Evolutionary conservation across 2,113 vertebrate genomes (phyloP).

Genomic region (Mirounga angustirostris): DNA sequence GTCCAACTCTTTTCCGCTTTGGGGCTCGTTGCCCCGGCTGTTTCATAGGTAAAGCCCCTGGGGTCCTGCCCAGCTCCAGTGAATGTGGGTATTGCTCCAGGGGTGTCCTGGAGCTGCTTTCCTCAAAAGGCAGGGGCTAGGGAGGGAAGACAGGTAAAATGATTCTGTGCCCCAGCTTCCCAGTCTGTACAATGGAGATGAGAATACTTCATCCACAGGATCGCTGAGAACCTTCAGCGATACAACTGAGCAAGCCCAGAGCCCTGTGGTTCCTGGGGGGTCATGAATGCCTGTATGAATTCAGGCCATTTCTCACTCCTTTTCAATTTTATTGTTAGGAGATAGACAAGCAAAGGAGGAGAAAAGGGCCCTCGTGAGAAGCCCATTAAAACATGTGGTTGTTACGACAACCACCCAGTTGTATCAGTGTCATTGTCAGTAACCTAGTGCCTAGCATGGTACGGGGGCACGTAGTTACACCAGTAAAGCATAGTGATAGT

Average conservation of each 20-base stretch:
- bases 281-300: neutral
- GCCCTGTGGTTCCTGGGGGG: neutral
- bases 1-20: neutral
- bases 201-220: neutral
- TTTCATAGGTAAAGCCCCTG: neutral
- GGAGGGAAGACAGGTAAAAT: neutral
- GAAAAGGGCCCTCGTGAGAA: neutral
- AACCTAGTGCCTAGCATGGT: neutral
- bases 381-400: neutral
- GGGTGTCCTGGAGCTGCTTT: neutral
- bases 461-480: neutral
- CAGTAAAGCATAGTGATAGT: neutral
- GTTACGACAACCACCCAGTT: neutral
- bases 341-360: neutral
- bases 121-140: neutral
- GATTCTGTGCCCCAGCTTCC: neutral
- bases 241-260: neutral
- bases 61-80: neutral
- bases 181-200: neutral
- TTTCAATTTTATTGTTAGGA: neutral
- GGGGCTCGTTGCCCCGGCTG: accelerated
- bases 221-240: neutral
- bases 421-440: neutral
- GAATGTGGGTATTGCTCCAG: neutral
- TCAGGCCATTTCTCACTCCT: neutral